These are phyloP conservation scores for Pristionchus maxplancki DNA, from an alignment of 2,888 invertebrate species.

Conservation along the genomic window DNA sequence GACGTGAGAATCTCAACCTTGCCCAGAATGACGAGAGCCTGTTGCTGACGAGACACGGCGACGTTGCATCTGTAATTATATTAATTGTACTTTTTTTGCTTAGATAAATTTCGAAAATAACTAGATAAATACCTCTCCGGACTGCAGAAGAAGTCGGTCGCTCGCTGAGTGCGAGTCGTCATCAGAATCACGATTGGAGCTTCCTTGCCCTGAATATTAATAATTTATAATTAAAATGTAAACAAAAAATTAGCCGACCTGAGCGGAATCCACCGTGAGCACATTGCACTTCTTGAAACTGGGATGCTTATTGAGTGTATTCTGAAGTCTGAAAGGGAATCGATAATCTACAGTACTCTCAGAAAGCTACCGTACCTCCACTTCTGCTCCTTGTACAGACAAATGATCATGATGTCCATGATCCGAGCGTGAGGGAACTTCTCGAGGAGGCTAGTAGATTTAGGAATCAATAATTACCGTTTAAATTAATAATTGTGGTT, in stretches of 20 bases:
- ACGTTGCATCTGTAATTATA: constrained; percentile 1
- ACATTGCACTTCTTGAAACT: not conserved
- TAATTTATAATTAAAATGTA: too few relatives aligned
- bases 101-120: too few relatives aligned
- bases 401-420: constrained; percentile 23
- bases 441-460: not conserved
- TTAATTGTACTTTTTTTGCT: too few relatives aligned
- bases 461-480: too few relatives aligned
- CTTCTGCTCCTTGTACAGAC: constrained; percentile 40
- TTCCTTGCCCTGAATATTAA: not conserved
- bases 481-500: not conserved
- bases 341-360: not conserved
- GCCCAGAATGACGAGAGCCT: not conserved
- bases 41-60: not conserved
- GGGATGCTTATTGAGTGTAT: not conserved
- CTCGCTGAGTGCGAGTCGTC: too few relatives aligned
- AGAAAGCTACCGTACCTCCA: not conserved
- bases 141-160: too few relatives aligned
- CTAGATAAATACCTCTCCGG: too few relatives aligned
- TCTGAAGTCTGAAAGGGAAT: not conserved
- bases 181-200: too few relatives aligned
- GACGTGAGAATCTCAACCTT: not conserved
- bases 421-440: not conserved
- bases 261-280: constrained; percentile 14
- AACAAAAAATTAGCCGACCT: not conserved